phyloP scores from a whole-genome alignment of 2,113 vertebrate species.

The Cathartes aura region DNA sequence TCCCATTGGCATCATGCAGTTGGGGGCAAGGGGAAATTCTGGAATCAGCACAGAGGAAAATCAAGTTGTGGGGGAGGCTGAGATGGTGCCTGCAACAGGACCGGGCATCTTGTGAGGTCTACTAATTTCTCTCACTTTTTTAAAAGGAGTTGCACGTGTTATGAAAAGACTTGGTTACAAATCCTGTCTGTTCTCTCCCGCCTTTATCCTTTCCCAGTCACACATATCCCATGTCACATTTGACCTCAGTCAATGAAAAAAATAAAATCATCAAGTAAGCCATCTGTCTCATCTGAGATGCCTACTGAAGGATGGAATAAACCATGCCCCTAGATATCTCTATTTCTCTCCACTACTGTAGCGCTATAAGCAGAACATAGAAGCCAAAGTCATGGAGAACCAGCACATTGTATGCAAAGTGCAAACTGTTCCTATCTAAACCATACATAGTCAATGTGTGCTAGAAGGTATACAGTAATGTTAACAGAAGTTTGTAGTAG shows the following conservation, averaged over 20 bases:
- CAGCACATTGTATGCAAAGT: not conserved
- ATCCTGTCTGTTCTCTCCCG: not conserved
- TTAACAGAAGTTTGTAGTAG: not conserved
- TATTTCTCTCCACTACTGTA: not conserved
- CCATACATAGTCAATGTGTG: not conserved
- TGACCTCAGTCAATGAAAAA: not conserved
- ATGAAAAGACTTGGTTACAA: not conserved
- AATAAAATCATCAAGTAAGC: not conserved
- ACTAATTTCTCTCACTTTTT: not conserved
- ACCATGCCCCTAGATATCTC: not conserved
- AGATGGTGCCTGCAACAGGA: not conserved
- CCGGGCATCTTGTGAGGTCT: not conserved
- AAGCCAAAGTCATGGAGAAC: not conserved
- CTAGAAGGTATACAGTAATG: not conserved
- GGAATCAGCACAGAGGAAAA: not conserved
- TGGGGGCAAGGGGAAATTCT: not conserved
- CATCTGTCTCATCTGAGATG: not conserved
- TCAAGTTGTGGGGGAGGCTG: not conserved
- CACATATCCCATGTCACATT: not conserved
- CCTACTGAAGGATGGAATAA: not conserved
- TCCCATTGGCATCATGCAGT: rapidly evolving
- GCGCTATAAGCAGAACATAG: not conserved
- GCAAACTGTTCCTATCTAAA: not conserved
- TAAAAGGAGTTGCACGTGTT: not conserved
- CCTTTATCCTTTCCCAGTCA: not conserved